A percentile compares a stretch with the other conserved stretches of the same genome.
Conservation (phyloP, 1,140 invertebrate genomes). For the Acromyrmex charruanus region DNA sequence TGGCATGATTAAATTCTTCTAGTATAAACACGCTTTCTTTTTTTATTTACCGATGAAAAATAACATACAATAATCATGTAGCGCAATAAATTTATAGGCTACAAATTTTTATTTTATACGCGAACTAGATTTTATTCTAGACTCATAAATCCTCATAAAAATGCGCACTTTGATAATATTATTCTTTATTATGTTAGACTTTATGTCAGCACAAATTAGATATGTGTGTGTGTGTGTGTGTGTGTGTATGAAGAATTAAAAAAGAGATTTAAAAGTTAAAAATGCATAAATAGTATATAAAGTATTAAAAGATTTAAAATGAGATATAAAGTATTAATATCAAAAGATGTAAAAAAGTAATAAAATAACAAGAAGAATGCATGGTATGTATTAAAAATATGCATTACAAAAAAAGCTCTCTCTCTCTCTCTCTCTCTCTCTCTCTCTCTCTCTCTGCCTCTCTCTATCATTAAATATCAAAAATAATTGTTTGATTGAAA, state of each 20-base stretch:
- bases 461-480: neutral
- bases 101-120: neutral
- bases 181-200: neutral
- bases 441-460: neutral
- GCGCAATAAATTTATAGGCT: neutral
- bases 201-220: neutral
- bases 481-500: neutral
- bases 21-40: constrained; percentile 19
- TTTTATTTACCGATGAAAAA: constrained; percentile 35
- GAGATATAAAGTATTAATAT: neutral
- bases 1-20: constrained; percentile 54
- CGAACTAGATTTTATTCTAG: neutral
- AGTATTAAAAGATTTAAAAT: neutral
- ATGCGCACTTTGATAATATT: neutral
- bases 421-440: neutral
- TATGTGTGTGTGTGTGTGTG: neutral
- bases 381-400: neutral
- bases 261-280: neutral
- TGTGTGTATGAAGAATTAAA: neutral
- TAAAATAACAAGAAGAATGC: neutral
- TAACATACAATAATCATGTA: neutral
- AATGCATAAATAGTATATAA: neutral
- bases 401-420: no score
- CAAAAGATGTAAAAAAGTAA: neutral
- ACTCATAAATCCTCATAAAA: neutral